Evolutionary conservation across 2,113 vertebrate genomes (phyloP), one percentile per base, ranked within the genome.

Genomic region (Sebastes schlegelii): DNA sequence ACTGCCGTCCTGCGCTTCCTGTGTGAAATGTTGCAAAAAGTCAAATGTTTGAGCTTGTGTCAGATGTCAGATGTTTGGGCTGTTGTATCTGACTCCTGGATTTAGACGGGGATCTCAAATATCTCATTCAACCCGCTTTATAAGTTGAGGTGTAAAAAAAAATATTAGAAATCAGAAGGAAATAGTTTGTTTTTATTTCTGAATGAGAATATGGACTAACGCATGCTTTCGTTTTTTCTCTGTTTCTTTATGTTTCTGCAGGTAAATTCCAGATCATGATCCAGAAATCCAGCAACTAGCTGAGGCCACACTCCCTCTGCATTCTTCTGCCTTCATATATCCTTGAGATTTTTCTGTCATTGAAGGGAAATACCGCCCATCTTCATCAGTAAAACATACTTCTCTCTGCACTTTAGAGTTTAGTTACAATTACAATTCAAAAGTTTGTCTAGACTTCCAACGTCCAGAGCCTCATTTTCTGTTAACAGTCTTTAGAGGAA

Each of bases 181-280:
- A 69, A 40, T 42, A 13, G 1, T 1, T 34, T 40, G 1, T 1
- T 34, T 40, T 13, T 21, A 14, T 43, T 42, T 40, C 8, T 73
- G 23, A 51, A 23, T 19, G 13, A 65, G 40, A 17, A 23, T 42
- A 17, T 43, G 63, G 2, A 19, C 62, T 81, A 13, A 66, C 55
- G 8, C 12, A 42, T 19, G 10, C 17, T 52, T 19, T 58, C 40
- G 1, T 52, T 46, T 5, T 52, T 12, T 26, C 51, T 67, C 10
- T 81, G 21, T 55, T 34, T 49, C 5, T 79, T 65, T 76, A 2
- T 79, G 2, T 80, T 57, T 88, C 89, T 91, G 58, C 92, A 99
- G 98, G 98, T 94, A 99, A 99, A 97, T 99, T 99, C 94, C 98
- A 99, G 91, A 97, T 99, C 88, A 99, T 99, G 97, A 98, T 99